Evolutionary conservation across 1,140 invertebrate genomes (phyloP).

Genomic region (Stegodyphus mimosarum): DNA sequence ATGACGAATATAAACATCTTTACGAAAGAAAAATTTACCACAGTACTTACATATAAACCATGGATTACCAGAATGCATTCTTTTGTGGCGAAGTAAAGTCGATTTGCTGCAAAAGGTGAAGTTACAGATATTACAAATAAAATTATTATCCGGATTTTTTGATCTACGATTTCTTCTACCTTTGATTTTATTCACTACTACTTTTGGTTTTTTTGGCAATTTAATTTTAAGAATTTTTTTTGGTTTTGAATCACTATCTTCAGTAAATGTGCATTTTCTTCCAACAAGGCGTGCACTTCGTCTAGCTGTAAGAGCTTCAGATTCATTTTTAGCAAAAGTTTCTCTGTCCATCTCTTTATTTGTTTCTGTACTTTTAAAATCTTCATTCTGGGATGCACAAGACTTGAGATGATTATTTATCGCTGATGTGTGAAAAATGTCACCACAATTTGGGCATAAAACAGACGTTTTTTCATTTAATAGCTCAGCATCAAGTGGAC

Average conservation of each 20-base stretch:
- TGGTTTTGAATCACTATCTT: constrained; percentile 15
- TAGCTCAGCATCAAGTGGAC: too few species aligned
- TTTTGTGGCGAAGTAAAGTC: constrained; percentile 43
- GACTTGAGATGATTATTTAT: constrained; percentile 24
- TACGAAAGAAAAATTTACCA: constrained; percentile 57
- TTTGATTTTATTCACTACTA: constrained; percentile 4
- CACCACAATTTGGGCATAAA: constrained; percentile 29
- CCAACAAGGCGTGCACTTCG: constrained; percentile 46
- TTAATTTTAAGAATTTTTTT: constrained; percentile 2
- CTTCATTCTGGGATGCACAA: constrained; percentile 3
- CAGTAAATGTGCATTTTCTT: constrained; percentile 27
- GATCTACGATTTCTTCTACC: constrained; percentile 20
- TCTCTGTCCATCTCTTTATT: background rate
- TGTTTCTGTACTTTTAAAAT: background rate
- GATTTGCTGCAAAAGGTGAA: constrained; percentile 51
- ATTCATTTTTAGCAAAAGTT: background rate
- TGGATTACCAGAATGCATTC: constrained; percentile 57
- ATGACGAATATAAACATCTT: constrained; percentile 55
- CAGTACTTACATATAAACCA: constrained; percentile 49
- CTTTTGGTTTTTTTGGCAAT: constrained; percentile 9
- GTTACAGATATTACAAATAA: constrained; percentile 29
- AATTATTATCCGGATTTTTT: constrained; percentile 12
- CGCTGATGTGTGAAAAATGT: background rate
- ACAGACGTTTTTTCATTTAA: constrained; percentile 20
- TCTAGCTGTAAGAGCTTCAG: constrained; percentile 2